Base-by-base conservation (phyloP, 1,140 invertebrate species). In the Latrodectus geometricus region DNA sequence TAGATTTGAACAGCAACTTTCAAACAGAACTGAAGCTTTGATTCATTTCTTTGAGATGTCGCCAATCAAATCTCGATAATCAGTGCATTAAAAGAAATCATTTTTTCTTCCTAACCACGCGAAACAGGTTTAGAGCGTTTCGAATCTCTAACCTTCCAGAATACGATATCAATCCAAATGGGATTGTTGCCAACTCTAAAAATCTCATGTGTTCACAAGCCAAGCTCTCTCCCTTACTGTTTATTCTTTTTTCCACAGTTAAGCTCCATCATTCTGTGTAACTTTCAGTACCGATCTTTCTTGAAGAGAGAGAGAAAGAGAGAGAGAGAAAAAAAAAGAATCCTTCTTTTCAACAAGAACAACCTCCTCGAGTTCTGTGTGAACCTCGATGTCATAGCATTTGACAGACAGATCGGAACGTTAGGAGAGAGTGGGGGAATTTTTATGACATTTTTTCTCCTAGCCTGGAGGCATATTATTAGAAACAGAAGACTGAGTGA, bases 381-480 rank as follows among this genome's bases (percentile, higher is more conserved):
- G 49, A 66, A 7, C 11, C 17, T 76, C 56, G 50, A 23, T 82
- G 80, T 82, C 80, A 82, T 21, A 48, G 21, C 21, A 73, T 35
- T 65, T 82, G 80, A 82, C 69, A 73, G 80, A 82, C 80, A 70
- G 80, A 23, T 82, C 73, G n/a, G 68, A 69, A 21, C 14, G 68
- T 69, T 70, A 80, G 48, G 78, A 80, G 52, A 48, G 54, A 61
- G 78, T 14, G 61, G 21, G 9, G 17, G 4, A 78, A 50, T 4
- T 15, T 69, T n/a, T 11, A 11, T 20, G 9, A 61, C 61, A 23
- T n/a, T 66, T n/a, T 69, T 69, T 20, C 4, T 21, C 11, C 68
- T 21, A 23, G 20, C 68, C 68, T 20, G 8, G 35, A 72, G 70
- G 23, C 61, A 54, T 83, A 83, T 83, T 73, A 83, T 74, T 83